phyloP scores from a whole-genome alignment of 2,888 invertebrate species.

The Leucania comma region DNA sequence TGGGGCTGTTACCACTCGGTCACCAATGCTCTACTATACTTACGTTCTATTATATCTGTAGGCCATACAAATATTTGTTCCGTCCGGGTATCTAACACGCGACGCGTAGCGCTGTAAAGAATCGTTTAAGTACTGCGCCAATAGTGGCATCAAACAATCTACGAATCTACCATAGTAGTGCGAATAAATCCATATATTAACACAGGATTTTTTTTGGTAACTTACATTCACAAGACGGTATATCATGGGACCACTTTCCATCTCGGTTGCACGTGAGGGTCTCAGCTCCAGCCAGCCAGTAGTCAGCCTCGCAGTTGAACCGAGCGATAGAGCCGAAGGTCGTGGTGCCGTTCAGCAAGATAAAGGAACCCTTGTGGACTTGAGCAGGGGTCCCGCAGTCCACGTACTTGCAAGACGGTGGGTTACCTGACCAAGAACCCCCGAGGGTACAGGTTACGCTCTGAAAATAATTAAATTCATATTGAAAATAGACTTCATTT shows the following conservation, averaged over 20 bases:
- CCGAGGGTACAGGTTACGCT: slow-evolving; percentile 96
- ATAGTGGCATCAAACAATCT: too few species aligned
- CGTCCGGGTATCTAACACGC: too few species aligned
- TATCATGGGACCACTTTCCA: slow-evolving; percentile 96
- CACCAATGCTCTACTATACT: too few species aligned
- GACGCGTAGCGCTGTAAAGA: too few species aligned
- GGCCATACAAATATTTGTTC: too few species aligned
- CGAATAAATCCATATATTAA: neutral
- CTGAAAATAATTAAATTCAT: slow-evolving; percentile 80
- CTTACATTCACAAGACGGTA: slow-evolving; percentile 96
- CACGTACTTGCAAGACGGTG: slow-evolving; percentile 96
- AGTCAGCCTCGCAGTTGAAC: slow-evolving; percentile 95
- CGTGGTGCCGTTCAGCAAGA: slow-evolving; percentile 94
- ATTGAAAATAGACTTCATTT: neutral
- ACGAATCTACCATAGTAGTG: too few species aligned
- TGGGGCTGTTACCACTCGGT: too few species aligned
- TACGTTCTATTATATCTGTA: too few species aligned
- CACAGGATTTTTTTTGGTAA: too few species aligned
- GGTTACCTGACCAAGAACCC: slow-evolving; percentile 95
- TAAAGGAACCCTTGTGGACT: slow-evolving; percentile 94
- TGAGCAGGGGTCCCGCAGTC: slow-evolving; percentile 96
- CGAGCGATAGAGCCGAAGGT: slow-evolving; percentile 95
- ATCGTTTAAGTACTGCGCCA: too few species aligned
- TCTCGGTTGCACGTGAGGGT: slow-evolving; percentile 94
- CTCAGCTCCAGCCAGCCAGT: slow-evolving; percentile 95